A percentile compares a stretch with the other conserved stretches of the same genome.
Evolutionary conservation across 2,797 vertebrate species (phyloP).

Genomic region (Pampus argenteus): DNA sequence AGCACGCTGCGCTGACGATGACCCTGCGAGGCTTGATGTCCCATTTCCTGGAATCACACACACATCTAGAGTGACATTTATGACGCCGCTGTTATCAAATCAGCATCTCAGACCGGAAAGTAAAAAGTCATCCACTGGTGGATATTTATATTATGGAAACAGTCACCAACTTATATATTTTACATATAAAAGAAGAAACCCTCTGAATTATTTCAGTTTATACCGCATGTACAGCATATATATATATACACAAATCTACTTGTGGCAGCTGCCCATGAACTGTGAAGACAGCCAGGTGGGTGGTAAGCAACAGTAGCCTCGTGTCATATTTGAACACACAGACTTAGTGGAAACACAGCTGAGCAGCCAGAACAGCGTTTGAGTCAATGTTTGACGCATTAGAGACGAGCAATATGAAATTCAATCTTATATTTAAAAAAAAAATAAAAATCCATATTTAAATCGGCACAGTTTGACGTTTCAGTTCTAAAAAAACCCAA

Average conservation of each 20-base stretch:
- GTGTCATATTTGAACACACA: background rate
- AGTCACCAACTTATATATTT: background rate
- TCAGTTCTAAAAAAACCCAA: background rate
- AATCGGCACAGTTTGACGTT: background rate
- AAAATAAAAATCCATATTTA: background rate
- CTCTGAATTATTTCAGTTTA: background rate
- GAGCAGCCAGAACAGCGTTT: background rate
- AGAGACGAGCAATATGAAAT: background rate
- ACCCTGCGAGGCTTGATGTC: conserved; percentile 45
- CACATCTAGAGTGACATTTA: conserved; percentile 31
- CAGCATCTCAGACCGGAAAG: conserved; percentile 8
- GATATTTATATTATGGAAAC: background rate
- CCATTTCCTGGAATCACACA: conserved; percentile 36
- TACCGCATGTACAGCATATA: background rate
- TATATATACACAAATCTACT: background rate
- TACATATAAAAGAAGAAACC: background rate
- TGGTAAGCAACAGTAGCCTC: background rate
- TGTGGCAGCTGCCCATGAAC: background rate
- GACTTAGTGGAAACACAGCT: background rate
- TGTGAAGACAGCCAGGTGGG: background rate
- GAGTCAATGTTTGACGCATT: background rate
- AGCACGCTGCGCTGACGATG: conserved; percentile 29
- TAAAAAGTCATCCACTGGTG: background rate
- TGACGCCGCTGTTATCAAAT: conserved; percentile 14
- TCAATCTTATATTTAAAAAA: background rate